Evolutionary conservation across 2,113 vertebrate genomes (phyloP).

Genomic region (Rhinichthys klamathensis): DNA sequence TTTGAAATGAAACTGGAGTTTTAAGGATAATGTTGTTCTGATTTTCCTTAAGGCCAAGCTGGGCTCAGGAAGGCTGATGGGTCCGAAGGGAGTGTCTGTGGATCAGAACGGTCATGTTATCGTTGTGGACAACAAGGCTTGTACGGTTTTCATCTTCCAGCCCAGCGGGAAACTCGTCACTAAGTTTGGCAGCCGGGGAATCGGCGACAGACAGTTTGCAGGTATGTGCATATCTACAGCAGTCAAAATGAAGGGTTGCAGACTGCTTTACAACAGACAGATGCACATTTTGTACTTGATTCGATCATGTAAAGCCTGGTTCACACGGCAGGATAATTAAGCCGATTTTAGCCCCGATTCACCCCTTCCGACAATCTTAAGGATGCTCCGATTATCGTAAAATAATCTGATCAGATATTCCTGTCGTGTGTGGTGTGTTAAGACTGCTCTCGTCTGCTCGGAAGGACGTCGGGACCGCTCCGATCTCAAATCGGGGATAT

Average conservation of each 20-base stretch:
- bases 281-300: neutral
- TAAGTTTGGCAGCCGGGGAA: slow-evolving; percentile 95
- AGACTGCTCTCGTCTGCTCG: no score
- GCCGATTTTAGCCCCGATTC: no score
- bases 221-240: slow-evolving; percentile 73
- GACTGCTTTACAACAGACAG: neutral
- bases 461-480: no score
- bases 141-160: slow-evolving; percentile 97
- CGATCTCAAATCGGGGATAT: no score
- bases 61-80: slow-evolving; percentile 95
- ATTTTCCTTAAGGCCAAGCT: slow-evolving; percentile 85
- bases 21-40: neutral
- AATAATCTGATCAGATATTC: no score
- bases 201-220: slow-evolving; percentile 98
- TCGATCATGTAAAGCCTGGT: slow-evolving; percentile 67
- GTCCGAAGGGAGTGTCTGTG: slow-evolving; percentile 95
- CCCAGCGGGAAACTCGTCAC: slow-evolving; percentile 92
- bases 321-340: no score
- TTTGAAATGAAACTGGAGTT: neutral
- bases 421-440: no score
- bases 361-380: no score
- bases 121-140: slow-evolving; percentile 98
- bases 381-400: no score
- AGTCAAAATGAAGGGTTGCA: neutral
- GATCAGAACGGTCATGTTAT: slow-evolving; percentile 96